Conservation (phyloP, 2,888 invertebrate genomes). For the Micropterix aruncella region DNA sequence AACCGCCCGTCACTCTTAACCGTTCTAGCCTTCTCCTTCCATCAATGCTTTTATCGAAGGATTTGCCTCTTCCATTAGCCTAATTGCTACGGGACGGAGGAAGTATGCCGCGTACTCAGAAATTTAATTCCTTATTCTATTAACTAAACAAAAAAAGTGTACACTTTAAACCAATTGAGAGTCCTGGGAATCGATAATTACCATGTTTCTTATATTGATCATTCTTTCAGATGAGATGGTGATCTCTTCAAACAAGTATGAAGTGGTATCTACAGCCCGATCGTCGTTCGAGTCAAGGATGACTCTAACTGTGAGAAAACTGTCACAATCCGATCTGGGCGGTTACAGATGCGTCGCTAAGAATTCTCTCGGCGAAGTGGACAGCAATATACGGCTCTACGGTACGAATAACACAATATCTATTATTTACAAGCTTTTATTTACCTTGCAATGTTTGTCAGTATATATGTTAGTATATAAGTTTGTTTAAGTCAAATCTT, state of each 20-base stretch:
- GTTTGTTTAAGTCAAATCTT: no score
- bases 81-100: neutral
- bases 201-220: no score
- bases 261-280: conserved; percentile 53
- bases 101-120: neutral
- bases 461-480: no score
- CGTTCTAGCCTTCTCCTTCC: no score
- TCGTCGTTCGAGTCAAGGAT: conserved; percentile 73
- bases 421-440: no score
- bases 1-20: neutral
- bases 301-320: conserved; percentile 60
- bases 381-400: conserved; percentile 74
- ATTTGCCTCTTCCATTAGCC: neutral
- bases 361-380: conserved; percentile 77
- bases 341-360: conserved; percentile 78
- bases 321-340: conserved; percentile 63
- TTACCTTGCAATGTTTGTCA: no score
- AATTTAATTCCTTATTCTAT: neutral
- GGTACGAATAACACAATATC: conserved; percentile 47
- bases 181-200: no score
- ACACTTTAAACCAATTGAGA: no score
- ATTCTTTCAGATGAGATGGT: conserved; percentile 71
- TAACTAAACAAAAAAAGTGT: no score
- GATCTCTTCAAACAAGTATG: conserved; percentile 66
- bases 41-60: no score